Conservation (phyloP, 2,113 vertebrate genomes). For the Alces alces region DNA sequence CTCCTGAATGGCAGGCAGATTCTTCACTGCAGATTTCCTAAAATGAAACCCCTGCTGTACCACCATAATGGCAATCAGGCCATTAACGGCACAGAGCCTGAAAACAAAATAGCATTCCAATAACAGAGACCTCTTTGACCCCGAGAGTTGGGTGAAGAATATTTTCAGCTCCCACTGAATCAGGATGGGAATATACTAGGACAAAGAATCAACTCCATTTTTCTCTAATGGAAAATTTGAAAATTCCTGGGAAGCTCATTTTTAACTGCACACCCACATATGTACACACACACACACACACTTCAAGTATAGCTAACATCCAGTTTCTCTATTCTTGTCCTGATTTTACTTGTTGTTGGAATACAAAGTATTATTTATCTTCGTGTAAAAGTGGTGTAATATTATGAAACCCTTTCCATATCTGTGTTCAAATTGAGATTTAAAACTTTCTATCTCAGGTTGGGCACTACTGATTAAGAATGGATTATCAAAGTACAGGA, state of each 20-base stretch:
- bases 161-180: conserved; percentile 24
- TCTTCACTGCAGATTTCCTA: conserved; percentile 11
- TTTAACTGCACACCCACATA: not conserved
- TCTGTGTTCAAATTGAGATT: not conserved
- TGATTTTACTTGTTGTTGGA: not conserved
- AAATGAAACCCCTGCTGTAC: conserved; percentile 38
- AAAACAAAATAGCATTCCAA: conserved; percentile 49
- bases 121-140: conserved; percentile 34
- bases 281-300: not conserved
- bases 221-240: conserved; percentile 8
- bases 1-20: not conserved
- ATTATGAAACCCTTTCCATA: not conserved
- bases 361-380: not conserved
- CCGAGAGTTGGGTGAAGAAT: not conserved
- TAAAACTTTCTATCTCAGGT: not conserved
- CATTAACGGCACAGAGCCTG: conserved; percentile 38
- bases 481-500: not conserved
- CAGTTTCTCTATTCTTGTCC: not conserved
- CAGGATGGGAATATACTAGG: not conserved
- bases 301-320: not conserved
- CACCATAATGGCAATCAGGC: conserved; percentile 32
- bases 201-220: conserved; percentile 44
- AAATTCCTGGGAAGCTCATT: conserved; percentile 18
- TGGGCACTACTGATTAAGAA: not conserved
- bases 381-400: not conserved